A percentile compares a stretch with the other conserved stretches of the same genome.
Evolutionary conservation across 2,888 invertebrate genomes (phyloP).

Genomic region (Agrotis puta): DNA sequence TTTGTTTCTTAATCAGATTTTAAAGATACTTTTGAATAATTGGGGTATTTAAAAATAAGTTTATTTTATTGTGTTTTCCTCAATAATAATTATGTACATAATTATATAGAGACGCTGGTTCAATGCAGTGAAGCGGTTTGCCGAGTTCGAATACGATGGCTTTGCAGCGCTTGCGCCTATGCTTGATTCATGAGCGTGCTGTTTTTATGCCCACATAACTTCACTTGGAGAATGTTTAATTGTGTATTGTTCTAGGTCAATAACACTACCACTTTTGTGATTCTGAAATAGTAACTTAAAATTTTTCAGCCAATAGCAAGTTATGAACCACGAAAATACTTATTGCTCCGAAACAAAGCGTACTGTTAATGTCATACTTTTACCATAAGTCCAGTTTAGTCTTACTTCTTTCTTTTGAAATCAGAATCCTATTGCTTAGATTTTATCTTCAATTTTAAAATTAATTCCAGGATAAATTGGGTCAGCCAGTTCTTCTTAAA

Average conservation of each 20-base stretch:
- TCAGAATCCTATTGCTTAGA: not conserved
- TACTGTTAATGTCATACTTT: not conserved
- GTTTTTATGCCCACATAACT: slow-evolving; percentile 57
- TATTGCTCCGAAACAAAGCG: slow-evolving; percentile 10
- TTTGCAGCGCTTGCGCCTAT: slow-evolving; percentile 20
- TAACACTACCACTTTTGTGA: slow-evolving; percentile 45
- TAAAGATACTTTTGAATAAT: not conserved
- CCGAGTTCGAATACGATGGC: slow-evolving; percentile 31
- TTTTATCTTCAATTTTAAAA: not conserved
- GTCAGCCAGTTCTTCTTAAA: no score
- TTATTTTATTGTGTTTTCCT: slow-evolving; percentile 13
- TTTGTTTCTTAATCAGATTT: not conserved
- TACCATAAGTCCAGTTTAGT: not conserved
- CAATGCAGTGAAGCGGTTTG: slow-evolving; percentile 16
- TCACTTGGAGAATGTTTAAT: slow-evolving; percentile 58
- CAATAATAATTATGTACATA: not conserved
- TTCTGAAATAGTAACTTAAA: slow-evolving; percentile 44
- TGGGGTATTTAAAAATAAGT: slow-evolving; percentile 9
- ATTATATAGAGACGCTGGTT: slow-evolving; percentile 4
- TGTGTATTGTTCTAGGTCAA: slow-evolving; percentile 67
- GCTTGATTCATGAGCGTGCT: slow-evolving; percentile 61
- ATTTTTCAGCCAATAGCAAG: not conserved
- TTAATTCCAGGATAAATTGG: no score
- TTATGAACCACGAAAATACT: slow-evolving; percentile 3
- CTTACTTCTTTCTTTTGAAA: no score